phyloP scores from a whole-genome alignment of 2,888 invertebrate species.

The Amphiduros pacificus region DNA sequence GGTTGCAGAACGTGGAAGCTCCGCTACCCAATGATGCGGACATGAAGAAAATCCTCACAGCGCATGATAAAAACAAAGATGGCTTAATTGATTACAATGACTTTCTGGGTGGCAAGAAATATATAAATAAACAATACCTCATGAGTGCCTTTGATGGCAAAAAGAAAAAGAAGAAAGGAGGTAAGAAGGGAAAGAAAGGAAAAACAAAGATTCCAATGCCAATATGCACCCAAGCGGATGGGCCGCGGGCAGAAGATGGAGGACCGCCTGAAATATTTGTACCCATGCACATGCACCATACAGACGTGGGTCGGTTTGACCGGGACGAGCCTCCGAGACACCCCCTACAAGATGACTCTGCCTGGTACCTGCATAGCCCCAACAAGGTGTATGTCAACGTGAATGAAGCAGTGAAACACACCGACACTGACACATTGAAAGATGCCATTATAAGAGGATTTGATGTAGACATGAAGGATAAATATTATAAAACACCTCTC shows the following conservation, averaged over 20 bases:
- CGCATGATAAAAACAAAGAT: conserved; percentile 46
- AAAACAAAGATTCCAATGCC: conserved; percentile 58
- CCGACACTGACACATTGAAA: conserved; percentile 54
- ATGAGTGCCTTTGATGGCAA: conserved; percentile 58
- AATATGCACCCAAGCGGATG: conserved; percentile 54
- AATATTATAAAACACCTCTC: conserved; percentile 59
- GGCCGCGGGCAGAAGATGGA: conserved; percentile 50
- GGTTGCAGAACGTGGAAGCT: conserved; percentile 43
- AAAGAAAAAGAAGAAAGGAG: conserved; percentile 53
- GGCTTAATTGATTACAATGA: conserved; percentile 54
- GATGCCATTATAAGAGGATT: conserved; percentile 47
- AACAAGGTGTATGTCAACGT: conserved; percentile 53
- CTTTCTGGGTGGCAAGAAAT: conserved; percentile 57
- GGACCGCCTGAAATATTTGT: conserved; percentile 56
- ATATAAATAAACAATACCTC: conserved; percentile 57
- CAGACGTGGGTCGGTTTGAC: conserved; percentile 55
- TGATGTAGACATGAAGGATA: conserved; percentile 54
- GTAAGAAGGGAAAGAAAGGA: conserved; percentile 46
- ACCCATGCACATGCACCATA: conserved; percentile 52
- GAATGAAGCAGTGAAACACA: conserved; percentile 55
- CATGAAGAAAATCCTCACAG: conserved; percentile 39
- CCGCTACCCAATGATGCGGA: conserved; percentile 50
- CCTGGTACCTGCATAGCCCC: conserved; percentile 58
- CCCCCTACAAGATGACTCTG: conserved; percentile 57
- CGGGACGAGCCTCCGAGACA: conserved; percentile 55